Conservation (phyloP, 2,113 vertebrate species). For the Neofelis nebulosa region DNA sequence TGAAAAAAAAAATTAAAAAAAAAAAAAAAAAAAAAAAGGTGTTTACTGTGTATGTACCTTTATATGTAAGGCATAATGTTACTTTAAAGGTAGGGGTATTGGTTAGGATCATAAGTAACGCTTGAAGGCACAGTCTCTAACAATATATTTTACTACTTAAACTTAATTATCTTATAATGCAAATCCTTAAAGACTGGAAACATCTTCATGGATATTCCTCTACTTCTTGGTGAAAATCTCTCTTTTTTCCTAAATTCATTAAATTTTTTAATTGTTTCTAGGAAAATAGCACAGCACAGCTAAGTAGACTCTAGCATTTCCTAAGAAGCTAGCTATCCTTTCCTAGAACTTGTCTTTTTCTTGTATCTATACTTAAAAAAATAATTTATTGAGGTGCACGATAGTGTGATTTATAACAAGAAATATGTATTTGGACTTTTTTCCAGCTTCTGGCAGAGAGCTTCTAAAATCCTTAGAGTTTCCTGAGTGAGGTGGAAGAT, state of each 20-base stretch:
- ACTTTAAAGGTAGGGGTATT: not conserved
- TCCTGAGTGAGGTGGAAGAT: not conserved
- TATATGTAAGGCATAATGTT: not conserved
- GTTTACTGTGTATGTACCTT: not conserved
- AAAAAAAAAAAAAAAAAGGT: no score
- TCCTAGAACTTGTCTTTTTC: not conserved
- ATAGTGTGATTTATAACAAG: not conserved
- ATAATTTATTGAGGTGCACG: not conserved
- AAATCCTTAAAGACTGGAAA: not conserved
- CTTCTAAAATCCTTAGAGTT: not conserved
- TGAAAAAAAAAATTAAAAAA: no score
- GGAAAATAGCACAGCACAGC: not conserved
- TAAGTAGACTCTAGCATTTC: not conserved
- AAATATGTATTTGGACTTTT: not conserved
- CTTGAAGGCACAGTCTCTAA: not conserved
- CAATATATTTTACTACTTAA: not conserved
- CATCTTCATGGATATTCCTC: not conserved
- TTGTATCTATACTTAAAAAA: not conserved
- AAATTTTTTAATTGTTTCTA: constrained; percentile 34
- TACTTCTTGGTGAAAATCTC: not conserved
- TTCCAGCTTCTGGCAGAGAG: not conserved
- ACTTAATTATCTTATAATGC: not conserved
- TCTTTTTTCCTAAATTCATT: not conserved
- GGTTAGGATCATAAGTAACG: not conserved
- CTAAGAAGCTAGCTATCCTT: not conserved